Evolutionary conservation across 1,140 invertebrate species (phyloP).

Genomic region (Megalonaias nervosa): DNA sequence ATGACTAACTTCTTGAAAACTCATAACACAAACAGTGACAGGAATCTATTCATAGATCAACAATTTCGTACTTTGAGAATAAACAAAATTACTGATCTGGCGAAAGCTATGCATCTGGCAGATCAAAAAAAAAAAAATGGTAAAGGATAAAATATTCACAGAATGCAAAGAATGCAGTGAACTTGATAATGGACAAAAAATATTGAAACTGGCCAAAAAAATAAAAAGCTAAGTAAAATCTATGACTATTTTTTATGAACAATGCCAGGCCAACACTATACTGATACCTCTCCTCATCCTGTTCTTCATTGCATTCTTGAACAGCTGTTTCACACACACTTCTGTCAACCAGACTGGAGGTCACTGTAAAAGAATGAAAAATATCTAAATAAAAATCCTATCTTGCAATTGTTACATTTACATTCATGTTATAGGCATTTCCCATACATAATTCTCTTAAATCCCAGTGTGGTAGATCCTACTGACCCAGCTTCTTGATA

Average conservation of each 20-base stretch:
- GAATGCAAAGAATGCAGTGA: no score
- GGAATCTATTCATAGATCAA: no score
- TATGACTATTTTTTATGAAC: conserved; percentile 4
- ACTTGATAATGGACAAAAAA: no score
- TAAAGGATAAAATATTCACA: no score
- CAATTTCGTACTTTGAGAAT: no score
- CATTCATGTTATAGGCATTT: not conserved
- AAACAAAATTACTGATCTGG: no score
- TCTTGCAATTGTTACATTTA: not conserved
- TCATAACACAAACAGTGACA: no score
- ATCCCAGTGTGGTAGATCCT: not conserved
- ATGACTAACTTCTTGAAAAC: no score
- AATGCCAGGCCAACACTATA: not conserved
- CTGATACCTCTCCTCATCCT: conserved; percentile 81
- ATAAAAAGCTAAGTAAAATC: no score
- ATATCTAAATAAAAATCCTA: not conserved
- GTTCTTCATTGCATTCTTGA: conserved; percentile 78
- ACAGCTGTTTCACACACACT: conserved; percentile 82
- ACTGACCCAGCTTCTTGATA: not conserved
- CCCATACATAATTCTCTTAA: not conserved
- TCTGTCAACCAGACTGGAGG: conserved; percentile 79
- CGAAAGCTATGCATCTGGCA: no score
- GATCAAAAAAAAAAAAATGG: no score
- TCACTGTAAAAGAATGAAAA: conserved; percentile 48
- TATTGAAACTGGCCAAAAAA: no score